phyloP scores from a whole-genome alignment of 2,797 vertebrate genomes.

The Sarcophilus harrisii region DNA sequence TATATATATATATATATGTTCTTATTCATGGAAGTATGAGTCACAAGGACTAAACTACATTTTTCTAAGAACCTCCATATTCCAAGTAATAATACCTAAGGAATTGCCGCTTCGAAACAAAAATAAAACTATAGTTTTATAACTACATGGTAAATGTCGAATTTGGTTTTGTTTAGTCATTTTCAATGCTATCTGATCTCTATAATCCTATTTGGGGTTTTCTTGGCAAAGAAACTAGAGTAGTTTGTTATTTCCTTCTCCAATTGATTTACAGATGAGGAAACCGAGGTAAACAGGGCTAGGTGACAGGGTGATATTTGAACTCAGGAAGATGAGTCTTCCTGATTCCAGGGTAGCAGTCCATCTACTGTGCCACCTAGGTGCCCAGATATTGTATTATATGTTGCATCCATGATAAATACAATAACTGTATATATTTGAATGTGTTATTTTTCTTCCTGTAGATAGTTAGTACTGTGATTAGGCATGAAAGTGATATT shows the following conservation, averaged over 20 bases:
- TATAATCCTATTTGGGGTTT: background rate
- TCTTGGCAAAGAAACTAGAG: background rate
- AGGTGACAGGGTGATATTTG: background rate
- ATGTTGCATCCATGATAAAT: background rate
- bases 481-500: background rate
- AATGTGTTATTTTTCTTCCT: background rate
- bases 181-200: background rate
- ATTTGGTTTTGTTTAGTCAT: background rate
- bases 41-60: background rate
- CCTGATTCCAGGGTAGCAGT: background rate
- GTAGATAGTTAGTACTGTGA: background rate
- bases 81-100: background rate
- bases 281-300: background rate
- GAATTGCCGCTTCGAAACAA: background rate
- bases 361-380: background rate
- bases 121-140: background rate
- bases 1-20: too few relatives aligned
- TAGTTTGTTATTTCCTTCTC: background rate
- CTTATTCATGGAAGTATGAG: background rate
- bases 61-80: background rate
- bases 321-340: background rate
- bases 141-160: background rate
- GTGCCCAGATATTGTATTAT: background rate
- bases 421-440: background rate
- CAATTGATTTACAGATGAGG: background rate